Evolutionary conservation across 2,888 invertebrate genomes (phyloP), one percentile per base, ranked within the genome.

Genomic region (Acrocera orbiculus): DNA sequence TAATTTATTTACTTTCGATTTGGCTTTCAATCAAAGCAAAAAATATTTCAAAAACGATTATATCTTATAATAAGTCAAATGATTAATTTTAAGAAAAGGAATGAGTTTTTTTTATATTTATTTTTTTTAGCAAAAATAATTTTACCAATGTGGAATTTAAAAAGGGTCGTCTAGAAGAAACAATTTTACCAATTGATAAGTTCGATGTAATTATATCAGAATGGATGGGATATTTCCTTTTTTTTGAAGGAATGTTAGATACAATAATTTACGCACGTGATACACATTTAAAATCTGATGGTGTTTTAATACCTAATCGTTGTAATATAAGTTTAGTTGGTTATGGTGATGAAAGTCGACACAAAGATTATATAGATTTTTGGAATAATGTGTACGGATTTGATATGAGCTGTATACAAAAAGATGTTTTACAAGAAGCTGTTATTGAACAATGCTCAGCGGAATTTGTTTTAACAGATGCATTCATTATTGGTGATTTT

Each of bases 181-280:
- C 81, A 4, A 63, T 68, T 33, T 56, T 89, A 30, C 80, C 81
- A 2, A 45, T 51, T 7, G 73, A 77, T 35, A 76, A 80, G 58
- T 80, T 82, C 23, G 93, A 96, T 56, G 73, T 92, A 5, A 86
- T 96, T 44, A 76, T 96, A 4, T 93, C 93, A 0, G 95, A 96
- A 58, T 96, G 93, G 92, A 96, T 96, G 95, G 95, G 95, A 1
- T 96, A 96, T 56, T 93, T 95, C 55, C 64, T 96, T 25, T 61
- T 95, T 3, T 95, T 87, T 57, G 95, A 96, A 64, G 92, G 89
- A 27, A 96, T 96, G 95, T 56, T 95, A 38, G 92, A 93, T 52
- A 86, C 87, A 52, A 78, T 95, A 9, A 73, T 96, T 42, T 80
- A 79, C 56, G 87, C 89, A 0, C 69, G 90, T 47, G 78, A 93